Base-by-base conservation (phyloP, 1,140 invertebrate species). In the Scaptomyza montana region DNA sequence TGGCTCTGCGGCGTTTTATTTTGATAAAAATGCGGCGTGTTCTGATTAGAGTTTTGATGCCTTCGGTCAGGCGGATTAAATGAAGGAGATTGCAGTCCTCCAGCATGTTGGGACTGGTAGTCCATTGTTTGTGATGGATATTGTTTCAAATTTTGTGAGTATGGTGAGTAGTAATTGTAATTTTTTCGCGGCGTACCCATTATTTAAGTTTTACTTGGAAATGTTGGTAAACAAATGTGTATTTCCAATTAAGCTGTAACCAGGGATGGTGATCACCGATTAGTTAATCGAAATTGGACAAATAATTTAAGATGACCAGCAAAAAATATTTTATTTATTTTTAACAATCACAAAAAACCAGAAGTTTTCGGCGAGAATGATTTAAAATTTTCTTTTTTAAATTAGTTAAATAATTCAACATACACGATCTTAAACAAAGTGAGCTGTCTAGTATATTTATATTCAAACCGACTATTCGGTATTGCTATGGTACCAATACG, bases 1-100 rank as follows among this genome's bases (percentile, higher is more conserved):
- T 55, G 47, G 3, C 28, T 12, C 12, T 78, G 78, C 0, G 78
- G 67, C 1, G 82, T 51, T 12, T 16, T 63, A 50, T 64, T 82
- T n/a, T 82, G 82, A 16, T 86, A 86, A 9, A 86, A 86, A 62
- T 86, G 75, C 5, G 82, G 75, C 2, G 56, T 74, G 12, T 62
- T 84, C 13, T 43, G 63, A 25, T 54, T 45, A 21, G 21, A 65
- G 10, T 59, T 59, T 0, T 47, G 47, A 6, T 55, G 65, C 10
- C 46, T 30, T n/a, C 36, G 30, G 10, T 59, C 5, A 50, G 53
- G 3, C 12, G 56, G 10, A 1, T 33, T 12, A 36, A 9, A 36
- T 36, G 28, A 19, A 2, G 54, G 63, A 0, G 61, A 28, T 43
- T 82, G 78, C 7, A 53, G 43, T 7, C 82, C 82, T 3, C 82